Conservation (phyloP, 2,888 invertebrate genomes). For the Dimorphilus gyrociliatus region DNA sequence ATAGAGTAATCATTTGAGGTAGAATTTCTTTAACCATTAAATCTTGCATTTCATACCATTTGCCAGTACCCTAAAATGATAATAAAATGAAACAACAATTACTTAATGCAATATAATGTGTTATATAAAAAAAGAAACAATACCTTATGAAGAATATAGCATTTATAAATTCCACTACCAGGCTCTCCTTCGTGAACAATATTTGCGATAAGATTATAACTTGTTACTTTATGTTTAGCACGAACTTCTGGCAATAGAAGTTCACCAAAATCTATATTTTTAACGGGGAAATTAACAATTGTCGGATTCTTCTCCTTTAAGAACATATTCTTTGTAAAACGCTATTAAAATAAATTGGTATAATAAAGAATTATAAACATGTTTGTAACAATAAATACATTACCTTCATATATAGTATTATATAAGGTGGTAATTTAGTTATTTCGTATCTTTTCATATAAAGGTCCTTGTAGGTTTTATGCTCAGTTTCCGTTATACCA, state of each 20-base stretch:
- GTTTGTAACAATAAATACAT: no score
- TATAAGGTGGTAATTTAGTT: slow-evolving; percentile 73
- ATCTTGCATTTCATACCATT: slow-evolving; percentile 82
- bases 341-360: slow-evolving; percentile 37
- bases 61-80: slow-evolving; percentile 49
- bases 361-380: not conserved
- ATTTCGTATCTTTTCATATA: slow-evolving; percentile 92
- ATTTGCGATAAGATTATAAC: slow-evolving; percentile 93
- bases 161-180: slow-evolving; percentile 65
- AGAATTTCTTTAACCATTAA: slow-evolving; percentile 92
- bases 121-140: not conserved
- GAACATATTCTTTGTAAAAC: slow-evolving; percentile 97
- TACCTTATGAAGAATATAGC: slow-evolving; percentile 69
- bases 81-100: slow-evolving; percentile 1
- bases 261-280: slow-evolving; percentile 95
- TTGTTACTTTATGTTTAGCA: slow-evolving; percentile 47
- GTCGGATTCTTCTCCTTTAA: slow-evolving; percentile 98
- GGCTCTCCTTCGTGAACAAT: slow-evolving; percentile 97
- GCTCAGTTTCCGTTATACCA: slow-evolving; percentile 84
- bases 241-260: slow-evolving; percentile 64
- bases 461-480: slow-evolving; percentile 97
- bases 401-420: slow-evolving; percentile 81
- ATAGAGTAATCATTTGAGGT: slow-evolving; percentile 97
- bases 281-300: slow-evolving; percentile 97
- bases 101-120: not conserved